Evolutionary conservation across 1,140 invertebrate genomes (phyloP).

Genomic region (Pogonognathellus flavescens): DNA sequence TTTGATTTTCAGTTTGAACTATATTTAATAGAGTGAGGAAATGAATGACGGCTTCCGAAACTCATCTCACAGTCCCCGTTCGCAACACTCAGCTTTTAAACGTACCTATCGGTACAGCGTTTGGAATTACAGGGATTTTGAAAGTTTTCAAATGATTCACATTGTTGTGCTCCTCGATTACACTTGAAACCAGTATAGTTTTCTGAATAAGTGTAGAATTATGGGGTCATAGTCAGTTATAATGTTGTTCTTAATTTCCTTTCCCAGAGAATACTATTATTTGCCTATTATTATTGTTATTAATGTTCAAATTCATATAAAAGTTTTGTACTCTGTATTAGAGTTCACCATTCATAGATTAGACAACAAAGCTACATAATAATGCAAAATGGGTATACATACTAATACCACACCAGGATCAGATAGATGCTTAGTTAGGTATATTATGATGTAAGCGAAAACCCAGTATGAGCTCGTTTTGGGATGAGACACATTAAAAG

Average conservation of each 20-base stretch:
- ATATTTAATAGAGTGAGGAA: constrained; percentile 27
- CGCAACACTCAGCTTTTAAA: neutral
- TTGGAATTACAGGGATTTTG: constrained; percentile 7
- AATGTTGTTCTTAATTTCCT: constrained; percentile 17
- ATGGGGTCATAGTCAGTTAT: neutral
- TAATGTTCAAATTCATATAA: constrained; percentile 16
- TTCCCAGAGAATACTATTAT: constrained; percentile 38
- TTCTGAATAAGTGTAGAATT: constrained; percentile 29
- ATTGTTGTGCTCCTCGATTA: neutral
- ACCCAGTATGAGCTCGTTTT: no score
- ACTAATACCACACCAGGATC: no score
- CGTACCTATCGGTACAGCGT: neutral
- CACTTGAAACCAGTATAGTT: constrained; percentile 32
- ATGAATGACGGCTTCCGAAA: constrained; percentile 47
- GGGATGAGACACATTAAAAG: no score
- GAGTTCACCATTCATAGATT: no score
- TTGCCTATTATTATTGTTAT: constrained; percentile 36
- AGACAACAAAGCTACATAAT: no score
- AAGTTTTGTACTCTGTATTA: neutral
- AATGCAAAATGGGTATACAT: no score
- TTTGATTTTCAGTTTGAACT: constrained; percentile 17
- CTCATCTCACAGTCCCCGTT: constrained; percentile 22
- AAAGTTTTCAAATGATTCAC: constrained; percentile 18
- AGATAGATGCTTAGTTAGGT: no score
- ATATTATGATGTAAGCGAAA: no score